These are phyloP conservation scores for Leptinotarsa texana DNA, from an alignment of 1,140 invertebrate species.

Conservation along the genomic window DNA sequence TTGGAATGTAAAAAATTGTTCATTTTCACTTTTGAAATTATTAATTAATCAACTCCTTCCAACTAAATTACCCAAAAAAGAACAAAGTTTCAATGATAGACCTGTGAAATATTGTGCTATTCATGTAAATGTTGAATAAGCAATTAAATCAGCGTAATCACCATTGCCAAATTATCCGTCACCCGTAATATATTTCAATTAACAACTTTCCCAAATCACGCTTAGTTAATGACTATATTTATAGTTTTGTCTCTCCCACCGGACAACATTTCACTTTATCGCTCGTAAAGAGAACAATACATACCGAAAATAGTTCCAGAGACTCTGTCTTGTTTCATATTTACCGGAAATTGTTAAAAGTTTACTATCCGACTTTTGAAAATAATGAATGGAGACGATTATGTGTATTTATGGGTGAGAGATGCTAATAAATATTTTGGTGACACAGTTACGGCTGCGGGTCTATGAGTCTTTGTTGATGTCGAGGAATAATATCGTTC, in stretches of 20 bases:
- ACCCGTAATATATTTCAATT: not conserved
- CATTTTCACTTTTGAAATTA: too few species aligned
- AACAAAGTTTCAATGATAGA: too few species aligned
- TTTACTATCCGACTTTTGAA: not conserved
- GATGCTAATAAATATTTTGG: not conserved
- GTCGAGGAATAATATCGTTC: too few species aligned
- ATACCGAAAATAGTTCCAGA: not conserved
- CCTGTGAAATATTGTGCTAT: too few species aligned
- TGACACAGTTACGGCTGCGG: too few species aligned
- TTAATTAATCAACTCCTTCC: too few species aligned
- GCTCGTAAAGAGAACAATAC: conserved; percentile 4
- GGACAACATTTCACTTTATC: not conserved
- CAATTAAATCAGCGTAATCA: not conserved
- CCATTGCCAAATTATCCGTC: not conserved
- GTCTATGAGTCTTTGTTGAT: too few species aligned
- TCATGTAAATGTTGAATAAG: too few species aligned
- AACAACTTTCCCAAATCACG: conserved; percentile 3
- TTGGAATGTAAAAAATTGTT: too few species aligned
- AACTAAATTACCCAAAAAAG: too few species aligned
- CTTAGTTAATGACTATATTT: not conserved
- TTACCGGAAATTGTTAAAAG: conserved; percentile 4
- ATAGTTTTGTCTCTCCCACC: conserved; percentile 7
- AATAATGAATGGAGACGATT: not conserved
- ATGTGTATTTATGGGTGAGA: not conserved
- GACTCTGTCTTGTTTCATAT: not conserved